Evolutionary conservation across 2,797 vertebrate genomes (phyloP), one percentile per base, ranked within the genome.

Genomic region (Chelon auratus): DNA sequence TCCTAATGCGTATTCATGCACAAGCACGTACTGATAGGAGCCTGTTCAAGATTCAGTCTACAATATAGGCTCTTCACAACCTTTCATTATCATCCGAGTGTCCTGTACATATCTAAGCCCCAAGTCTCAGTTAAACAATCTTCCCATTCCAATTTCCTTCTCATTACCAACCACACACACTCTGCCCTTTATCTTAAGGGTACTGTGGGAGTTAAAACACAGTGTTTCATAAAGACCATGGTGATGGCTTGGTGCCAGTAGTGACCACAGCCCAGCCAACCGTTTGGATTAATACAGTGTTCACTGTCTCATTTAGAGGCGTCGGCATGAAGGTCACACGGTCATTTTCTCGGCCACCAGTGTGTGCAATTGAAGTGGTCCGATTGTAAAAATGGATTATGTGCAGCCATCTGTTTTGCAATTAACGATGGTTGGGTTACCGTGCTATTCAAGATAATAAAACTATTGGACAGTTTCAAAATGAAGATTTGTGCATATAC

Each of bases 381-480:
- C 6, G 57, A 90, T 90, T 90, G 89, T 92, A 90, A 92, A 93
- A 92, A 93, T 86, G 80, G 90, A 92, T 90, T 85, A 89, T 89
- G 89, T 92, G 89, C 91, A 91, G 92, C 92, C 91, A 92, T 92
- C 90, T 91, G 93, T 92, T 92, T 87, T 89, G 84, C 86, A 85
- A 93, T 93, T 93, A 93, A 92, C 89, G 90, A 89, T 83, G 89
- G 87, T 83, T 88, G 84, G 84, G 83, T 85, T 89, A 73, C 50
- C 80, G 78, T 86, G 72, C 85, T 87, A 90, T 90, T 91, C 50
- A 62, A 82, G 88, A 75, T 91, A 89, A 91, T 92, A 91, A 92
- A 92, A 89, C 91, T 83, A 83, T 54, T 72, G 80, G 73, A 90
- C 58, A 59, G 83, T 75, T 82, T 61, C 59, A 78, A 83, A 87